These are phyloP conservation scores for Manis crassicaudata DNA, from an alignment of 2,797 vertebrate species.

Conservation along the genomic window DNA sequence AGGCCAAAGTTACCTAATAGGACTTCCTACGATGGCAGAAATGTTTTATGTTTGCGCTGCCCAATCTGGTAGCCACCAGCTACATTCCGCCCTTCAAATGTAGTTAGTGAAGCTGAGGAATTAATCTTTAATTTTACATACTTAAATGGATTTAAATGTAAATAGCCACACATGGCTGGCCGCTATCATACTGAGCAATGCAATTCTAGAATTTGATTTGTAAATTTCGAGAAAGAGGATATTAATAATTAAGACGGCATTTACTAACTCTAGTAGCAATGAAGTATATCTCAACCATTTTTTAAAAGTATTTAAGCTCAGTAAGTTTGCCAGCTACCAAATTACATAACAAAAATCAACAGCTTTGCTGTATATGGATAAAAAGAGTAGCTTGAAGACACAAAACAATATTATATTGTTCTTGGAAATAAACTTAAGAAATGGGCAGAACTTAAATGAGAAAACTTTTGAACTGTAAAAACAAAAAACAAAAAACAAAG, in stretches of 20 bases:
- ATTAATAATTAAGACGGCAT: neutral
- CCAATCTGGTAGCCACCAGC: neutral
- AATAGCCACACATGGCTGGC: neutral
- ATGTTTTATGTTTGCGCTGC: neutral
- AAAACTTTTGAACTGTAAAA: neutral
- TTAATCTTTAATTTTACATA: neutral
- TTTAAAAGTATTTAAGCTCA: neutral
- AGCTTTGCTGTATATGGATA: neutral
- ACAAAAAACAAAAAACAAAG: neutral
- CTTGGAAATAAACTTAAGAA: neutral
- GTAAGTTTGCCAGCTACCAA: neutral
- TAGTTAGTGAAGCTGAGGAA: neutral
- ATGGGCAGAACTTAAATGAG: neutral
- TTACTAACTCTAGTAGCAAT: neutral
- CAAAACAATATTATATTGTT: neutral
- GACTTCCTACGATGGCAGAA: neutral
- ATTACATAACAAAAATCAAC: neutral
- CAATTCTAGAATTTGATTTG: neutral
- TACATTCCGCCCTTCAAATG: neutral
- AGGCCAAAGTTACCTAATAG: neutral
- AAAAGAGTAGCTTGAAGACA: neutral
- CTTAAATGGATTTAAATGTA: slow-evolving; percentile 32
- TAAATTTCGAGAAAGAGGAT: neutral
- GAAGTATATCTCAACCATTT: neutral
- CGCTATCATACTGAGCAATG: neutral